Percentiles rank a stretch among this genome's conserved stretches.
These are phyloP conservation scores for Macrostomum lignano DNA, from an alignment of 1,140 invertebrate species.

Conservation along the genomic window DNA sequence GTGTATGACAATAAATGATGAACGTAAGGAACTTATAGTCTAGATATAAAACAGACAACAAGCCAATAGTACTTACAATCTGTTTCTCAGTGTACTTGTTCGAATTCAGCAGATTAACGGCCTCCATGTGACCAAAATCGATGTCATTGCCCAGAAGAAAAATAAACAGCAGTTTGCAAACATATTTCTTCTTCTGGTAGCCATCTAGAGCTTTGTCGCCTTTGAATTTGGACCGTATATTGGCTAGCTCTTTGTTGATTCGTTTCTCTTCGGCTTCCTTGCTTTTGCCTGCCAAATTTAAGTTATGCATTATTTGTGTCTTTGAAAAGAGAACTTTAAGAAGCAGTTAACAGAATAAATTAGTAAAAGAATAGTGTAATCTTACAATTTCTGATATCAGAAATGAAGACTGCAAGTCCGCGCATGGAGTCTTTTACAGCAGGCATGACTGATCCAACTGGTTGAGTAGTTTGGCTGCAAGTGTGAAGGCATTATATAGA, in stretches of 20 bases:
- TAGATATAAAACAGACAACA: conserved; percentile 4
- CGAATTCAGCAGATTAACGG: conserved; percentile 93
- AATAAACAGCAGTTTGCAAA: conserved; percentile 95
- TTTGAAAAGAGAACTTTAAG: too few relatives aligned
- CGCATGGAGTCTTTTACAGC: conserved; percentile 39
- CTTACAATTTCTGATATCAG: conserved; percentile 98
- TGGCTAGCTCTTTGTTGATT: conserved; percentile 97
- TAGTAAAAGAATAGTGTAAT: too few relatives aligned
- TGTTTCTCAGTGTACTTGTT: conserved; percentile 99
- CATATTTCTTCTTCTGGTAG: conserved; percentile 99
- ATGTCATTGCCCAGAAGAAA: conserved; percentile 95
- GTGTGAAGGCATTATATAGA: too few relatives aligned
- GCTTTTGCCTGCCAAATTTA: too few relatives aligned
- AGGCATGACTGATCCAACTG: conserved; percentile 1
- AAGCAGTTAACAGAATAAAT: too few relatives aligned
- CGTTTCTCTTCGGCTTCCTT: conserved; percentile 98
- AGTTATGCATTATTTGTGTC: too few relatives aligned
- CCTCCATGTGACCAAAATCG: conserved; percentile 99
- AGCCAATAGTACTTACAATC: conserved; percentile 46
- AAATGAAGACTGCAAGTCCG: conserved; percentile 96
- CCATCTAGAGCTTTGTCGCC: conserved; percentile 81
- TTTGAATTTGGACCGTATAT: conserved; percentile 98
- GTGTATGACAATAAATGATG: too few relatives aligned
- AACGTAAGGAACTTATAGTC: too few relatives aligned
- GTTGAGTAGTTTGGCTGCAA: too few relatives aligned